Evolutionary conservation across 2,888 invertebrate species (phyloP).

Genomic region (Muscina levida): DNA sequence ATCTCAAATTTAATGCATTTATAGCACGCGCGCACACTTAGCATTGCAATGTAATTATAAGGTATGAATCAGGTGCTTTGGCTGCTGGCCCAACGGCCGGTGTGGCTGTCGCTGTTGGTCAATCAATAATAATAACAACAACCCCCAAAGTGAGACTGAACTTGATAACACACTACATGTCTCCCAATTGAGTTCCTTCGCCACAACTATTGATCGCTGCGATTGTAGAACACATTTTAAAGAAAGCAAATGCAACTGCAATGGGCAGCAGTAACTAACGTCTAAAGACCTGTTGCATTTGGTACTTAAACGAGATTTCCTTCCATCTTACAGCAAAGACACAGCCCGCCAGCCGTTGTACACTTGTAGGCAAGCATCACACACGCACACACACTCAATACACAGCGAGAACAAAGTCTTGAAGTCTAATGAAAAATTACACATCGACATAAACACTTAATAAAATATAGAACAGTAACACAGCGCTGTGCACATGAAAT

Average conservation of each 20-base stretch:
- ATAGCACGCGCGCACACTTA: conserved; percentile 57
- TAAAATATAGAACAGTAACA: conserved; percentile 56
- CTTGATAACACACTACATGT: neutral
- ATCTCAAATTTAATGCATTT: no score
- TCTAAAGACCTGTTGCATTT: neutral
- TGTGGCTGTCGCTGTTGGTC: conserved; percentile 51
- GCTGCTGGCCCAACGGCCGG: no score
- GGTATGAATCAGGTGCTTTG: conserved; percentile 34
- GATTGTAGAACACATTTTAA: no score
- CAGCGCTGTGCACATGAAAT: conserved; percentile 42
- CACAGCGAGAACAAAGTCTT: neutral
- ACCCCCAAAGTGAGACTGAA: neutral
- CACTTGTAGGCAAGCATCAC: no score
- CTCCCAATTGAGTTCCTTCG: neutral
- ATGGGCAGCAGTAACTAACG: neutral
- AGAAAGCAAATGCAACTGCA: neutral
- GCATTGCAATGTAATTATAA: conserved; percentile 62
- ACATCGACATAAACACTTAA: conserved; percentile 61
- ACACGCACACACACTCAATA: neutral
- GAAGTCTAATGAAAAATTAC: conserved; percentile 18
- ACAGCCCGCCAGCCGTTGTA: no score
- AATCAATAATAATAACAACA: conserved; percentile 52
- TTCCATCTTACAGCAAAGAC: no score
- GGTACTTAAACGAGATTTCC: neutral
- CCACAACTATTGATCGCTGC: neutral